Base-by-base conservation (phyloP, 1,140 invertebrate species). In the Pseudomyrmex gracilis region DNA sequence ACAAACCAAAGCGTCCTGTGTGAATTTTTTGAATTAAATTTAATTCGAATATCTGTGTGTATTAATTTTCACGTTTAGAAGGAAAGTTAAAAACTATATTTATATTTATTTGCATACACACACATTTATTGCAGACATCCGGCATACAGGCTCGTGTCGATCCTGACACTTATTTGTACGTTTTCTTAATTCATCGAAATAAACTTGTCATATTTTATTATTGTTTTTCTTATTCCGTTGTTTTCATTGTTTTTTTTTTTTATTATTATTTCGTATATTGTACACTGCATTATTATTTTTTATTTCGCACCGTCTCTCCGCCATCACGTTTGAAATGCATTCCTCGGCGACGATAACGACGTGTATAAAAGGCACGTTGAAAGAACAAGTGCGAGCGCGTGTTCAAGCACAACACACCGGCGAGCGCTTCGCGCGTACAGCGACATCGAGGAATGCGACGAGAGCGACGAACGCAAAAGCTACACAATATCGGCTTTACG, bases 401-500 rank as follows among this genome's bases (percentile, higher is more conserved):
- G 24, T 13, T 17, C 43, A 20, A 34, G 76, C 53, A 15, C 47
- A 53, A 51, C 47, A 22, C 49, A 60, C 47, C 45, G 71, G 43
- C 45, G 7, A 17, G 45, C 63, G 20, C 64, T 83, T 45, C 71
- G 49, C 47, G 70, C 60, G 60, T 73, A 13, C 24, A 53, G 22
- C 15, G 73, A 43, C 73, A 63, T 66, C 47, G 49, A 47, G 43
- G 76, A 84, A 78, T 55, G 66, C 34, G 76, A 82, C 57, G 67
- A 76, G 55, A 64, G 34, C 47, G 66, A 70, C 22, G 66, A 76
- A 53, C 43, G 60, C 57, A 55, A 58, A 73, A 66, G 73, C 49
- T 57, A 73, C n/a, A 61, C 83, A 67, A 83, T 87, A 85, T 87
- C 77, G 85, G 70, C 74, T 83, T 88, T 87, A 87, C 83, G 77